Percentiles rank a stretch among this genome's conserved stretches.
phyloP scores from a whole-genome alignment of 2,797 vertebrate species.

The Diceros bicornis region DNA sequence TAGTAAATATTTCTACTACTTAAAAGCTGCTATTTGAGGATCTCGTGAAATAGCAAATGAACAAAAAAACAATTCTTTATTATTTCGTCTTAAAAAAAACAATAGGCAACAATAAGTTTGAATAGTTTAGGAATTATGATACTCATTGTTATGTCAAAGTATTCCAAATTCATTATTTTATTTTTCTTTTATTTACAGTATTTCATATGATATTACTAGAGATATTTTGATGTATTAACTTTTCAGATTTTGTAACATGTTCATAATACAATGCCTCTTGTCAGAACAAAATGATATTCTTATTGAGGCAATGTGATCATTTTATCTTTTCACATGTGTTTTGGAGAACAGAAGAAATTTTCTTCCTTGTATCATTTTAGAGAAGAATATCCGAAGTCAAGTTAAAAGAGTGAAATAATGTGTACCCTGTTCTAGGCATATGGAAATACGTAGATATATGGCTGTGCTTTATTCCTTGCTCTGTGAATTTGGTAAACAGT shows the following conservation, averaged over 20 bases:
- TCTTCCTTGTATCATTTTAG: neutral
- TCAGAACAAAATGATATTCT: neutral
- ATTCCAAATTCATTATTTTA: neutral
- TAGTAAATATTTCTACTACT: constrained; percentile 73
- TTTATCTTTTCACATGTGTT: neutral
- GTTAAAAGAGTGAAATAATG: neutral
- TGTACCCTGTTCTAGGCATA: neutral
- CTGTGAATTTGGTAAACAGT: neutral
- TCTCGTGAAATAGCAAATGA: neutral
- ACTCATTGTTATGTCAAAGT: neutral
- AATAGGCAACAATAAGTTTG: neutral
- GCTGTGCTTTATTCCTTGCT: neutral
- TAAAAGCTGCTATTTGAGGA: neutral
- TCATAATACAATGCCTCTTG: neutral
- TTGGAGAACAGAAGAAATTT: neutral
- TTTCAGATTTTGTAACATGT: neutral
- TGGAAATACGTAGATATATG: neutral
- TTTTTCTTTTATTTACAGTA: neutral
- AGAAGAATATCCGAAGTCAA: neutral
- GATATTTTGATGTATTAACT: neutral
- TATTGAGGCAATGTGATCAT: neutral
- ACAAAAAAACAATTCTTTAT: neutral
- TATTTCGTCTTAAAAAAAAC: neutral
- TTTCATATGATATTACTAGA: neutral
- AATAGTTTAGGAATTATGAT: neutral